Evolutionary conservation across 2,113 vertebrate genomes (phyloP).

Genomic region (Chaetura pelagica): DNA sequence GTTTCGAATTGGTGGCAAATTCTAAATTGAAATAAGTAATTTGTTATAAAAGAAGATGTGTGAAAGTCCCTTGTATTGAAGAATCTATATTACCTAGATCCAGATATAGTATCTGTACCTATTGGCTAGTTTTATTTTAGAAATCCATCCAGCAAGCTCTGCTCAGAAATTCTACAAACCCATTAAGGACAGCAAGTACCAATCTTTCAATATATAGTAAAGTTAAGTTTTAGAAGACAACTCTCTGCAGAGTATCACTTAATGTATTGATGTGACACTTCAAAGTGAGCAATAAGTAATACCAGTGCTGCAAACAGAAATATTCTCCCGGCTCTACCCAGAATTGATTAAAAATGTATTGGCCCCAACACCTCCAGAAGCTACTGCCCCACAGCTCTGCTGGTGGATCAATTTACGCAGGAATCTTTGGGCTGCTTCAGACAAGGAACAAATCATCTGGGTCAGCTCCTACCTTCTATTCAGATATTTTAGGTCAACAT

Average conservation of each 20-base stretch:
- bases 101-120: background rate
- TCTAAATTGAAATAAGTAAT: conserved; percentile 55
- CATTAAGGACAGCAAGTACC: background rate
- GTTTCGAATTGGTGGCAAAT: conserved; percentile 91
- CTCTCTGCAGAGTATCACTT: background rate
- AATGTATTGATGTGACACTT: background rate
- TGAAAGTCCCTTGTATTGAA: background rate
- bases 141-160: background rate
- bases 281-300: background rate
- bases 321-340: background rate
- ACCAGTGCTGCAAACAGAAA: background rate
- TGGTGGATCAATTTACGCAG: background rate
- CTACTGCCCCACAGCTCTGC: background rate
- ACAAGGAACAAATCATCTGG: background rate
- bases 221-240: background rate
- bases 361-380: background rate
- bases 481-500: background rate
- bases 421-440: background rate
- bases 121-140: background rate
- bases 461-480: background rate
- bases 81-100: background rate
- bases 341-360: background rate
- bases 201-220: background rate
- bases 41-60: background rate
- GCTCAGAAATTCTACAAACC: background rate